These are phyloP conservation scores for Falco biarmicus DNA, from an alignment of 2,797 vertebrate genomes.

Conservation along the genomic window DNA sequence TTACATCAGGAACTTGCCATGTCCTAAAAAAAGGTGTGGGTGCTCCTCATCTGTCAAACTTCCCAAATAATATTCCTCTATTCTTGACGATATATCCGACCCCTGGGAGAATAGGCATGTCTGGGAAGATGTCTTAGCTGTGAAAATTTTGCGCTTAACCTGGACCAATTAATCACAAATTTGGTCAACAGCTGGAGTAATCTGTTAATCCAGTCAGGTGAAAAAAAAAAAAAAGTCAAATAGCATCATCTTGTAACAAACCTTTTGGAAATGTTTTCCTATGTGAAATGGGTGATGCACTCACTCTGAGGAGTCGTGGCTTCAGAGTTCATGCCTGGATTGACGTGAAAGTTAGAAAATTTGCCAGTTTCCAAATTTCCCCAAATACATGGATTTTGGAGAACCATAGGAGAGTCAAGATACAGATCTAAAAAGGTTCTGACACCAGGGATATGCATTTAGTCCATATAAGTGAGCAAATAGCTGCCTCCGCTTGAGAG, in stretches of 20 bases:
- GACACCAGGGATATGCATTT: background rate
- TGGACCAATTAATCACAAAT: background rate
- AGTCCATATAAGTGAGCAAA: background rate
- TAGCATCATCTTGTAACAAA: background rate
- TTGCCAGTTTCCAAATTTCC: background rate
- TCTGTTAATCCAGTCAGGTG: background rate
- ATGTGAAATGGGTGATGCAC: background rate
- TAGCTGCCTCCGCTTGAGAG: background rate
- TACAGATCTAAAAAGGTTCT: background rate
- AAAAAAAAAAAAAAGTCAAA: background rate
- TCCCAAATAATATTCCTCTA: background rate
- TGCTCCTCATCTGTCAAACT: background rate
- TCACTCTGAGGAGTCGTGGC: accelerated
- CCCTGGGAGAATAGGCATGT: background rate
- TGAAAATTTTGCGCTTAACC: background rate
- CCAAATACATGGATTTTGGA: background rate
- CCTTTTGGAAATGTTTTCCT: background rate
- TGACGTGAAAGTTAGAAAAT: background rate
- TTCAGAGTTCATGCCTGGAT: background rate
- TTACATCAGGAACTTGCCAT: background rate
- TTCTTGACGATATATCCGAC: background rate
- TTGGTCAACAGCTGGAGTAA: background rate
- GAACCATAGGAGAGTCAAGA: background rate
- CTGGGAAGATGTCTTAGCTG: background rate
- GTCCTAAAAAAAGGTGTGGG: background rate